Base-by-base conservation (phyloP, 2,113 vertebrate genomes). In the Nannospalax galili region DNA sequence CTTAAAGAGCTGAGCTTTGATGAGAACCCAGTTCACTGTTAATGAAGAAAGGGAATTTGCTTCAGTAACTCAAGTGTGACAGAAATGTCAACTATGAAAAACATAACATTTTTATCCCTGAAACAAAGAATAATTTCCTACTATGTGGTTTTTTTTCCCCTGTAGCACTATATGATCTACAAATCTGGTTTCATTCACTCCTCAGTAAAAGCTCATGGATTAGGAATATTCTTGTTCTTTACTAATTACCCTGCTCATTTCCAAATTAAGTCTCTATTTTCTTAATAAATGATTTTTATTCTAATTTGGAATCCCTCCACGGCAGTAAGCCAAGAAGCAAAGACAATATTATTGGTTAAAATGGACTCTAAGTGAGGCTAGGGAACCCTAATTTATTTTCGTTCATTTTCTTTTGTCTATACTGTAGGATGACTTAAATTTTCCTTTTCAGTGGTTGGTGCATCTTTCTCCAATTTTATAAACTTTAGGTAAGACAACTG, bases 121-220 rank as follows among this genome's bases (percentile, higher is more conserved):
- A 94, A 98, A 98, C 32, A 97, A 96, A 94, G 80, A 87, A 19
- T 60, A 96, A 91, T 84, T 97, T 97, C 91, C 40, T 96, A 69
- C 26, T 94, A 22, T 88, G 42, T 95, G 92, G 48, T 97, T 95
- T 96, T 93, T 90, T 84, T 88, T 82, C 70, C 85, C 70, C 45
- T 94, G 88, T 11, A 93, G 74, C 92, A 96, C 93, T 60, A 95
- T 95, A 88, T 97, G 89, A 97, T 96, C 95, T 94, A 48, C 42
- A 97, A 96, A 98, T 98, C 94, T 96, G 92, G 69, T 97, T 98
- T 95, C 95, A 52, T 92, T 98, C 56, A 95, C 72, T 91, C 35
- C 52, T 93, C 74, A 94, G 80, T 97, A 97, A 88, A 96, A 95
- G 85, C 86, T 95, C 52, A 69, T 8, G 37, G 62, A 96, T 96